Evolutionary conservation across 2,888 invertebrate species (phyloP), one percentile per base, ranked within the genome.

Genomic region (Micropterix aruncella): DNA sequence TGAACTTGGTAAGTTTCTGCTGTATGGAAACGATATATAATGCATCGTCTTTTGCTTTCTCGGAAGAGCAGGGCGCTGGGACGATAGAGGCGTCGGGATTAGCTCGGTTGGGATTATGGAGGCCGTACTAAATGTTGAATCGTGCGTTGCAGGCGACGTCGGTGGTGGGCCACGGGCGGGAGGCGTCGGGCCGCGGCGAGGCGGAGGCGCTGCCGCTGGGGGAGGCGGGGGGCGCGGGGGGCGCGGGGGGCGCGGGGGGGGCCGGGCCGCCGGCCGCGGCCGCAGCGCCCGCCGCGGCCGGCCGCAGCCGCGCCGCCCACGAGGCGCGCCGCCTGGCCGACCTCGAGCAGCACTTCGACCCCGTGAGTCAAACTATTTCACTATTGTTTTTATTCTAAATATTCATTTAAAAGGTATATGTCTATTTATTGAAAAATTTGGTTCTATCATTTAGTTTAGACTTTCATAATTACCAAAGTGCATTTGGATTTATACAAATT

Each of bases 291-390:
- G 59, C 79, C 44, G 62, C 69, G 36, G 68, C 69, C 43, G 77
- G 77, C 53, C 75, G 79, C 51, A 82, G 83, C 1, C 73, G 87
- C 53, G 79, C 82, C 42, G 77, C 77, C 46, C 83, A 86, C 58
- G 85, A 87, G 60, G 80, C 83, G 60, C 71, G 79, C n/a, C 73
- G 83, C 55, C 79, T 87, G 52, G 83, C 84, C 55, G 78, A 86
- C 55, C 73, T 91, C 53, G 77, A 77, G 53, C 70, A 78, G 47
- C 80, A 87, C 64, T 92, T 90, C 59, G 83, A 81, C 58, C 72
- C 79, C 55, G 83, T 83, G 60, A 63, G 60, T 57, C n/a, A n/a
- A n/a, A n/a, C n/a, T n/a, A n/a, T n/a, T n/a, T n/a, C n/a, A n/a
- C n/a, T n/a, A n/a, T n/a, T n/a, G n/a, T n/a, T n/a, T n/a, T n/a